Conservation (phyloP, 2,113 vertebrate species). For the Uria aalge region DNA sequence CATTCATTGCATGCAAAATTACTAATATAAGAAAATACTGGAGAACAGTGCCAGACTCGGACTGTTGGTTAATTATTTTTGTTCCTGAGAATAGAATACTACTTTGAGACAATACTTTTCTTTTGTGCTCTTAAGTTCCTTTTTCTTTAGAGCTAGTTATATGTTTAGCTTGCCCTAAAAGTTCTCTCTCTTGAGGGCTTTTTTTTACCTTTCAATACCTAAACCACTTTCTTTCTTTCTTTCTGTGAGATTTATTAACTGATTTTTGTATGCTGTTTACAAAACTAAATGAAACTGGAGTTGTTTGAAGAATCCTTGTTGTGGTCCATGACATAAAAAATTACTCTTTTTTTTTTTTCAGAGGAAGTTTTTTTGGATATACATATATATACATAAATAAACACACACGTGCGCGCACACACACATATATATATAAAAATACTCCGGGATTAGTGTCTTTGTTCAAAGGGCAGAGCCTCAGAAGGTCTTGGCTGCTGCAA, state of each 20-base stretch:
- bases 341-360: background rate
- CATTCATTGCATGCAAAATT: background rate
- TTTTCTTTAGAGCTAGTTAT: slow-evolving; percentile 40
- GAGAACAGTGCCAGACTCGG: background rate
- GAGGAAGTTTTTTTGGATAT: background rate
- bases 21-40: background rate
- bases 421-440: rapidly evolving
- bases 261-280: background rate
- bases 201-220: background rate
- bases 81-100: background rate
- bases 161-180: background rate
- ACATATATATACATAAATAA: rapidly evolving
- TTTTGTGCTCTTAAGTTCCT: slow-evolving; percentile 5
- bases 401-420: too few relatives aligned
- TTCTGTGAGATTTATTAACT: background rate
- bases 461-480: background rate
- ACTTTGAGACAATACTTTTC: background rate
- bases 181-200: background rate
- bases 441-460: background rate
- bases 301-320: background rate
- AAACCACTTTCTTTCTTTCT: background rate
- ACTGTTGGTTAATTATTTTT: background rate
- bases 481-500: background rate
- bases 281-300: background rate
- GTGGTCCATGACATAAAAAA: background rate